Evolutionary conservation across 2,888 invertebrate genomes (phyloP).

Genomic region (Philonicus albiceps): DNA sequence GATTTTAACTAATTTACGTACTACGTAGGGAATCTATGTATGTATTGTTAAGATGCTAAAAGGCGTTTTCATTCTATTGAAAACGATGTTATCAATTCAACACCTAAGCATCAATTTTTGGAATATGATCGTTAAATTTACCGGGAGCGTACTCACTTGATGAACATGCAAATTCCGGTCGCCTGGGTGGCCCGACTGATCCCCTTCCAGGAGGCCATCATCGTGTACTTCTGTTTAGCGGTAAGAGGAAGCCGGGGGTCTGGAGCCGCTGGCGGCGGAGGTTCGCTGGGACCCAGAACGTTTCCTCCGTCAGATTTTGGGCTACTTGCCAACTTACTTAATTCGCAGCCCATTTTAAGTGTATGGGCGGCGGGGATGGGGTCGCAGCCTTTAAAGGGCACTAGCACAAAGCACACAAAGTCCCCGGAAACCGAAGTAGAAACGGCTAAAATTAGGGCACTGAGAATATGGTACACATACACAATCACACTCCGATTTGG

Average conservation of each 20-base stretch:
- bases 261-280: constrained; percentile 72
- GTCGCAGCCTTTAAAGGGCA: not conserved
- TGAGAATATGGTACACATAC: not conserved
- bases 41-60: too few species aligned
- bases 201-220: constrained; percentile 91
- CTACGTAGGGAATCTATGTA: too few species aligned
- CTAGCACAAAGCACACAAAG: not conserved
- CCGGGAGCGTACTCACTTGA: constrained; percentile 75
- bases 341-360: constrained; percentile 75
- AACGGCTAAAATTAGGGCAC: not conserved
- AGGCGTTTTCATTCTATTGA: too few species aligned
- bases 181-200: constrained; percentile 88
- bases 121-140: not conserved
- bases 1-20: too few species aligned
- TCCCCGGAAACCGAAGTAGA: not conserved
- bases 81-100: too few species aligned
- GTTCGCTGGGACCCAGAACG: constrained; percentile 67
- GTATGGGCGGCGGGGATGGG: not conserved
- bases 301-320: constrained; percentile 54
- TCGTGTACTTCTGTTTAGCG: constrained; percentile 85
- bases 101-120: not conserved
- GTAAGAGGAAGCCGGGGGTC: constrained; percentile 84
- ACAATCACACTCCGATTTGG: not conserved
- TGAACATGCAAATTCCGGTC: constrained; percentile 89
- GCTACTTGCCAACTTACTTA: constrained; percentile 73